Evolutionary conservation across 2,888 invertebrate genomes (phyloP), one percentile per base, ranked within the genome.

Genomic region (Meandrusa payeni): DNA sequence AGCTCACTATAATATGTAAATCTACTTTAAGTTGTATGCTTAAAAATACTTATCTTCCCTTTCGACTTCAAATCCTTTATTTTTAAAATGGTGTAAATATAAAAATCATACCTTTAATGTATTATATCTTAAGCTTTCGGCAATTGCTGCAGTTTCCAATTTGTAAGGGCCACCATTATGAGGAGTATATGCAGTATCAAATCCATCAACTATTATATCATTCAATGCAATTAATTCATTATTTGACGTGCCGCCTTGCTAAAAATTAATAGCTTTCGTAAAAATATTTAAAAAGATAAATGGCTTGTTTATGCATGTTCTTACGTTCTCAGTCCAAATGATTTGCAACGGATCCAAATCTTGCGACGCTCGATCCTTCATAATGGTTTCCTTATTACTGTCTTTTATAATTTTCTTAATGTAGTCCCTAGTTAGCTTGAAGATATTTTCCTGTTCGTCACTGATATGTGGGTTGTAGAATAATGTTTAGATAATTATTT

Each of bases 131-230:
- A 79, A 47, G 9, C 63, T 53, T 27, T 81, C 81, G 0, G 55
- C 57, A 5, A 74, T 55, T 41, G 50, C 58, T 0, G 49, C 9
- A 0, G 13, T 34, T 1, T 50, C 40, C 3, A 57, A 11, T 46
- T 57, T 59, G 20, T 52, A 66, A 0, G 82, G 74, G 0, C 82
- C 82, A 0, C 83, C 83, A 0, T 42, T 50, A n/a, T 71, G 64
- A 0, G 73, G 55, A 0, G 68, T 57, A 37, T 81, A 81, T 1
- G 62, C 51, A 0, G 76, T 68, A 26, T 80, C 82, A 31, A 82
- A 48, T 0, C 82, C 82, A 6, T 65, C 56, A 9, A 82, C 3
- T 2, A 54, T 47, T 26, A 76, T 44, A 1, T 66, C 46, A 0
- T 17, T 26, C 0, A 53, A 10, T 1, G 7, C 6, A 5, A 42